phyloP scores from a whole-genome alignment of 2,888 invertebrate genomes.

The Machimus rusticus region DNA sequence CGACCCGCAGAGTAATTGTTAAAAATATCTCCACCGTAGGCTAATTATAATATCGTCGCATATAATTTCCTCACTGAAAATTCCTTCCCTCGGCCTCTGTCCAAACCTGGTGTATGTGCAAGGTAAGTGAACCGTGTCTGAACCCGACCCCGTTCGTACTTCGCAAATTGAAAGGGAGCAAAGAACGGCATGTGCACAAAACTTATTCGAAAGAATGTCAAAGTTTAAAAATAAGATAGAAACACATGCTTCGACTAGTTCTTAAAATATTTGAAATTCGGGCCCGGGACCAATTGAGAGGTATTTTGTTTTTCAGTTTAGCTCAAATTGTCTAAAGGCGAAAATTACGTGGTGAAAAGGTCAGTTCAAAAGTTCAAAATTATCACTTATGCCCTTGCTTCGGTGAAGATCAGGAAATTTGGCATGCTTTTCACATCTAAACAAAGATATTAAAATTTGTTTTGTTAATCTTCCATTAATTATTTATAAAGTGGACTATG shows the following conservation, averaged over 20 bases:
- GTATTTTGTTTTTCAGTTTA: background rate
- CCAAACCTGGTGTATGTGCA: background rate
- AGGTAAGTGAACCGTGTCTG: background rate
- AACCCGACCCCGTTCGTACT: background rate
- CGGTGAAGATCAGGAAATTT: background rate
- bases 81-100: background rate
- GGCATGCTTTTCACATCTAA: background rate
- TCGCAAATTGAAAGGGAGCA: background rate
- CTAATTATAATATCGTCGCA: slow-evolving; percentile 29
- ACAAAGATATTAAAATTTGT: background rate
- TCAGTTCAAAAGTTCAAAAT: background rate
- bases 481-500: no score
- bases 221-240: slow-evolving; percentile 26
- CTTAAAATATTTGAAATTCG: background rate
- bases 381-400: background rate
- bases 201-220: background rate
- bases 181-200: background rate
- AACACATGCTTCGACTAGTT: background rate
- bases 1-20: slow-evolving; percentile 42
- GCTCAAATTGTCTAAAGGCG: background rate
- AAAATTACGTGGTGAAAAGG: background rate
- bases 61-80: background rate
- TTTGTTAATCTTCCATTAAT: no score
- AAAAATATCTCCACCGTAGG: slow-evolving; percentile 31
- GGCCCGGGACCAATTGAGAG: background rate